phyloP scores from a whole-genome alignment of 2,888 invertebrate species.

The Drosophila neonasuta region DNA sequence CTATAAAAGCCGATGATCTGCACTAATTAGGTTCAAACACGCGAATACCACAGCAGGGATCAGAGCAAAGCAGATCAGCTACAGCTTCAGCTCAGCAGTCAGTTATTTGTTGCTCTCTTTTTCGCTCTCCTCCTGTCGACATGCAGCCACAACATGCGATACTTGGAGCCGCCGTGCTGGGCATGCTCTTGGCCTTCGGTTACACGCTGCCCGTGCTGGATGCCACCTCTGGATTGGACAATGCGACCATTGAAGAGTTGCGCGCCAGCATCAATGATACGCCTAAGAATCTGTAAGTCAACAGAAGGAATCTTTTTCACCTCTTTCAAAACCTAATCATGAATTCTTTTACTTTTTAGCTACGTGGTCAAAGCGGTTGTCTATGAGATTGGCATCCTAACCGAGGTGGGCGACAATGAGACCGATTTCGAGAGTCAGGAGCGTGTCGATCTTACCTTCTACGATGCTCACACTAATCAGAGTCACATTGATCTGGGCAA shows the following conservation, averaged over 20 bases:
- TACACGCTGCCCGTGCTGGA: conserved; percentile 76
- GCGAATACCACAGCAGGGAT: conserved; percentile 55
- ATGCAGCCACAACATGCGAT: conserved; percentile 67
- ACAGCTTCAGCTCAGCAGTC: not conserved
- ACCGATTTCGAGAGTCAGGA: conserved; percentile 83
- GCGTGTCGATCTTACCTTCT: conserved; percentile 84
- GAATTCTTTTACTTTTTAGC: conserved; percentile 68
- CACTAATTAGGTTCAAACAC: conserved; percentile 70
- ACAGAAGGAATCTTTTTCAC: fast-evolving
- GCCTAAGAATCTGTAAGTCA: conserved; percentile 80
- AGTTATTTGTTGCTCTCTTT: no score
- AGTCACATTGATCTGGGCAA: conserved; percentile 83
- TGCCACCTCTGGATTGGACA: conserved; percentile 71
- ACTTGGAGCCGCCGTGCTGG: conserved; percentile 67
- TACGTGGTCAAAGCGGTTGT: conserved; percentile 85
- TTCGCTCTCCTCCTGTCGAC: no score
- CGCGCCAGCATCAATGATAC: conserved; percentile 73
- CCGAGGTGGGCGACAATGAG: conserved; percentile 83
- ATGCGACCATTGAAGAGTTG: conserved; percentile 77
- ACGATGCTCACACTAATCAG: conserved; percentile 83
- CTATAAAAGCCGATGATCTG: conserved; percentile 67
- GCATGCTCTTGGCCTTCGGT: conserved; percentile 65
- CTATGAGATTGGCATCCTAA: conserved; percentile 85
- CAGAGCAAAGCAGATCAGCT: conserved; percentile 21
- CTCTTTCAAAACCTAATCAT: not conserved